These are phyloP conservation scores for Tiaroga cobitis DNA, from an alignment of 2,797 vertebrate genomes.

Conservation along the genomic window DNA sequence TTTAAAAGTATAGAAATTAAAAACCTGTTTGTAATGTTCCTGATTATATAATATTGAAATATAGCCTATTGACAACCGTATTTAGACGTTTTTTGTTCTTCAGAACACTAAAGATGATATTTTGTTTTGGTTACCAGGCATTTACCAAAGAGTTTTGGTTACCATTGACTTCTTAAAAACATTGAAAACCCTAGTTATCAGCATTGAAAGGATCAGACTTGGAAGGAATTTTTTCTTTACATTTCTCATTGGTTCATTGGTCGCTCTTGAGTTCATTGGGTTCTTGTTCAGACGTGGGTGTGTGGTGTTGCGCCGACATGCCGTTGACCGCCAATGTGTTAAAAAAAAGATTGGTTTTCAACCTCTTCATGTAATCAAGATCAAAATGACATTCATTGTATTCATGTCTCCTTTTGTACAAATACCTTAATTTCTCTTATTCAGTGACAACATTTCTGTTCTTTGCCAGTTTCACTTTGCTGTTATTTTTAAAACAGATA, in stretches of 20 bases:
- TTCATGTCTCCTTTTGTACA: background rate
- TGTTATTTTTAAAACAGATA: background rate
- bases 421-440: background rate
- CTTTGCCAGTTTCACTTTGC: background rate
- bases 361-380: slow-evolving; percentile 1
- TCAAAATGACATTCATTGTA: background rate
- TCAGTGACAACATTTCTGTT: background rate
- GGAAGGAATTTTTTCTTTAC: background rate
- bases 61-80: background rate
- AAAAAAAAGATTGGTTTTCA: background rate
- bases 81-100: background rate
- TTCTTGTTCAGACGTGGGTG: background rate
- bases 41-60: background rate
- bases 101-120: background rate
- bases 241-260: background rate
- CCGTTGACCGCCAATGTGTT: background rate
- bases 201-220: background rate
- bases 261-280: background rate
- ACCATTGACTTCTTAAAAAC: background rate
- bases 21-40: background rate
- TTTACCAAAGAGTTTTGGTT: background rate
- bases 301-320: background rate
- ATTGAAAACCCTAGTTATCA: background rate
- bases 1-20: background rate
- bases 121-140: background rate